These are phyloP conservation scores for Setophaga petechia DNA, from an alignment of 2,113 vertebrate genomes.

Conservation along the genomic window DNA sequence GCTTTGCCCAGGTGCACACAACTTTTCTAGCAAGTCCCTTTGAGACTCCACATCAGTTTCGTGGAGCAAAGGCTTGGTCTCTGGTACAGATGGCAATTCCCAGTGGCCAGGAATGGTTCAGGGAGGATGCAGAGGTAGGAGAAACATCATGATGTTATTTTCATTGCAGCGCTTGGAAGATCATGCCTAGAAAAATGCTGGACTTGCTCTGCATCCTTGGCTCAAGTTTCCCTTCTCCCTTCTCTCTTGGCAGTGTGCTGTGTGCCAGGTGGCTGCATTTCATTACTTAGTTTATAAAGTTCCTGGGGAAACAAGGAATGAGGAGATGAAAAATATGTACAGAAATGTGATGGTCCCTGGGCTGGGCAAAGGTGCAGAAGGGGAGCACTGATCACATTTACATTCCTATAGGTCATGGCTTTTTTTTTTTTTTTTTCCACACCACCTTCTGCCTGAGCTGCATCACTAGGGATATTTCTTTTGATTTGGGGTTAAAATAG, in stretches of 20 bases:
- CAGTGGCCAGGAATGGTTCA: background rate
- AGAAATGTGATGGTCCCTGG: background rate
- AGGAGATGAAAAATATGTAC: background rate
- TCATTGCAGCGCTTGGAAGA: background rate
- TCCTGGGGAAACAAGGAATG: conserved; percentile 7
- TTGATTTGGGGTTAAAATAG: background rate
- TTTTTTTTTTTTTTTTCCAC: background rate
- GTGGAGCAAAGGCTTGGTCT: background rate
- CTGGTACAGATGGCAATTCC: background rate
- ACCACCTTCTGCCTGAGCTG: background rate
- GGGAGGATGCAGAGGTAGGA: background rate
- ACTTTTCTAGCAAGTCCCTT: background rate
- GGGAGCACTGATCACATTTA: background rate
- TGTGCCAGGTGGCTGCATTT: conserved; percentile 33
- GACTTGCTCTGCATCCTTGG: background rate
- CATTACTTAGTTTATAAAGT: background rate
- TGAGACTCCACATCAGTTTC: background rate
- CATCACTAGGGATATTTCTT: background rate
- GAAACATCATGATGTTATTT: background rate
- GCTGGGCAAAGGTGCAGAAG: background rate
- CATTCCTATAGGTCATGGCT: background rate
- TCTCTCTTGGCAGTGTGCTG: background rate
- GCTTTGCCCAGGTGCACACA: background rate
- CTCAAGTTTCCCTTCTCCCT: background rate
- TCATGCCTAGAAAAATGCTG: background rate